Evolutionary conservation across 2,797 vertebrate species (phyloP).

Genomic region (Okamejei kenojei): DNA sequence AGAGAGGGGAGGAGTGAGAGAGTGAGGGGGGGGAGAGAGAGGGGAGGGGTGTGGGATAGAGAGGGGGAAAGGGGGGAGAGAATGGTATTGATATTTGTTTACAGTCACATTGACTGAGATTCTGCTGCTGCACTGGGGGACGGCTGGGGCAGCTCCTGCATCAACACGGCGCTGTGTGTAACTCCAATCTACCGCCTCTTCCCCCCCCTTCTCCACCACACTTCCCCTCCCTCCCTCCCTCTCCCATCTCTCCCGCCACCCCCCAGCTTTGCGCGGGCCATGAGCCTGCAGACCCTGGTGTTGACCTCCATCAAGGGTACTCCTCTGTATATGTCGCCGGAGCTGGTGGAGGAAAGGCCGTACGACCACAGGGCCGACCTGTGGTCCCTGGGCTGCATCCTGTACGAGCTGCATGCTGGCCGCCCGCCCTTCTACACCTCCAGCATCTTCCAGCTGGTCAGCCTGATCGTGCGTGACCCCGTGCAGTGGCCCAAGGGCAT

Average conservation of each 20-base stretch:
- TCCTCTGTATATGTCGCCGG: constrained; percentile 94
- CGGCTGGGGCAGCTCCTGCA: too few relatives aligned
- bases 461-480: constrained; percentile 75
- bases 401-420: constrained; percentile 89
- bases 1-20: too few relatives aligned
- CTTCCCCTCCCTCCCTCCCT: neutral
- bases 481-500: constrained; percentile 81
- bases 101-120: too few relatives aligned
- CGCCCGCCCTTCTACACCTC: constrained; percentile 90
- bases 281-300: constrained; percentile 91
- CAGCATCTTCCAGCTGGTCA: constrained; percentile 87
- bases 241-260: constrained; percentile 38
- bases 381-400: constrained; percentile 93
- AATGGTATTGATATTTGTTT: too few relatives aligned
- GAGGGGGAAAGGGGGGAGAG: too few relatives aligned
- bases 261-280: constrained; percentile 84
- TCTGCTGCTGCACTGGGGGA: too few relatives aligned
- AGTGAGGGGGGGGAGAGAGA: too few relatives aligned
- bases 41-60: too few relatives aligned
- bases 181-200: neutral
- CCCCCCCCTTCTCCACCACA: neutral
- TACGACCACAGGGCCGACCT: constrained; percentile 92
- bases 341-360: constrained; percentile 85
- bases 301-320: constrained; percentile 96
- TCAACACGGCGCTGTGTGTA: too few relatives aligned